phyloP scores from a whole-genome alignment of 2,888 invertebrate species.

The Oscheius myriophilus region DNA sequence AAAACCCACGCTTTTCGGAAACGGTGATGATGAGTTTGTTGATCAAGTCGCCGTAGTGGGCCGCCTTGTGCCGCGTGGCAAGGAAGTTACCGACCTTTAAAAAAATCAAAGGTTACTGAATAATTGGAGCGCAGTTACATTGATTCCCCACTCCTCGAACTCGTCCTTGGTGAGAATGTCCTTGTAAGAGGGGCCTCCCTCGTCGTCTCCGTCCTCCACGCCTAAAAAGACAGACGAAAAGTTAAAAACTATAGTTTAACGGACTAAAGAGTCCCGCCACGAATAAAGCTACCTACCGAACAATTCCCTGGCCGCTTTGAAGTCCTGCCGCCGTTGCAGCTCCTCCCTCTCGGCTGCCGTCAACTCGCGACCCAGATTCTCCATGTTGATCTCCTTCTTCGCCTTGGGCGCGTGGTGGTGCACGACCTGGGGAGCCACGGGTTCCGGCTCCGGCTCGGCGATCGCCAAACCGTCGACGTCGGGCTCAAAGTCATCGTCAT shows the following conservation, averaged over 20 bases:
- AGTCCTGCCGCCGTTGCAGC: slow-evolving; percentile 45
- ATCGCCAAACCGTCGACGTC: slow-evolving; percentile 36
- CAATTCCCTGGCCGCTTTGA: slow-evolving; percentile 48
- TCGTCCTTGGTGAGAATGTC: slow-evolving; percentile 51
- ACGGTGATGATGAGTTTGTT: slow-evolving; percentile 43
- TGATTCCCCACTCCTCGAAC: slow-evolving; percentile 58
- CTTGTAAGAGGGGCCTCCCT: slow-evolving; percentile 30
- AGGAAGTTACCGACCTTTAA: slow-evolving; percentile 43
- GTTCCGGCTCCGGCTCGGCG: slow-evolving; percentile 26
- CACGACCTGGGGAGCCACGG: slow-evolving; percentile 17
- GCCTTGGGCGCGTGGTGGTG: slow-evolving; percentile 17
- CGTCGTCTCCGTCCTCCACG: slow-evolving; percentile 5
- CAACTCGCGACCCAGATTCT: slow-evolving; percentile 52
- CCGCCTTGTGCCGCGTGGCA: slow-evolving; percentile 46
- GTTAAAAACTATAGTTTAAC: too few relatives aligned
- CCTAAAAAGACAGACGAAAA: slow-evolving; percentile 1
- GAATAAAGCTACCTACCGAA: slow-evolving; percentile 35
- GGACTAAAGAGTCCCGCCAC: background rate
- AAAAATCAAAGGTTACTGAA: background rate
- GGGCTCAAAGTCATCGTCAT: slow-evolving; percentile 59
- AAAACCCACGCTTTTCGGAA: slow-evolving; percentile 49
- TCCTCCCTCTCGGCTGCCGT: slow-evolving; percentile 53
- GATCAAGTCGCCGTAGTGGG: slow-evolving; percentile 53
- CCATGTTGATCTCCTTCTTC: slow-evolving; percentile 47
- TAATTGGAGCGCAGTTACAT: slow-evolving; percentile 10